phyloP scores from a whole-genome alignment of 2,113 vertebrate genomes.

The Hippopotamus amphibius region DNA sequence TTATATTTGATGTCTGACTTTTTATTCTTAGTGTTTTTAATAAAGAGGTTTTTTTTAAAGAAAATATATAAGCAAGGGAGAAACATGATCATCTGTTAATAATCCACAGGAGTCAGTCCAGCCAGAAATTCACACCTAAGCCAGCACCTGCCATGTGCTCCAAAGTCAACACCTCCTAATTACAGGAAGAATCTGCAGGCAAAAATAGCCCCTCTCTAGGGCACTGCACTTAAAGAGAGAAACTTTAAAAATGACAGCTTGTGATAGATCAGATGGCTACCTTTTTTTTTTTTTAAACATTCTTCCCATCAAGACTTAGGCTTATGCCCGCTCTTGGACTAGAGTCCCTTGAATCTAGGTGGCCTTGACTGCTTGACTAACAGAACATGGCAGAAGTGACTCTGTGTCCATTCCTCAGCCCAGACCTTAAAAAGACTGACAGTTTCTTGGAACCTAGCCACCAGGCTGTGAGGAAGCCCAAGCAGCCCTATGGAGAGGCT shows the following conservation, averaged over 20 bases:
- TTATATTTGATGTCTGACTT: not conserved
- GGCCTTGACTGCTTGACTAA: not conserved
- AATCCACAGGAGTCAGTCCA: not conserved
- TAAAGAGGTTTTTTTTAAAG: not conserved
- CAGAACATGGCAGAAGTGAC: not conserved
- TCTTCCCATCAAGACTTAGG: not conserved
- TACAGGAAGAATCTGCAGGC: not conserved
- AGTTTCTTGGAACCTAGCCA: not conserved
- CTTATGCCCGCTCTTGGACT: not conserved
- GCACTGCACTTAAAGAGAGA: not conserved
- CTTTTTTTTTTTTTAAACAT: not conserved
- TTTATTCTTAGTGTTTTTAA: constrained; percentile 14
- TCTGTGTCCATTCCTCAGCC: not conserved
- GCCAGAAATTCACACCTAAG: not conserved
- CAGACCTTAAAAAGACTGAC: not conserved
- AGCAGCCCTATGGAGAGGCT: not conserved
- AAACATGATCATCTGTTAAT: not conserved
- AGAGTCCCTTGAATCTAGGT: not conserved
- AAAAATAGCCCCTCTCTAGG: not conserved
- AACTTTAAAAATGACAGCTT: not conserved
- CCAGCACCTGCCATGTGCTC: not conserved
- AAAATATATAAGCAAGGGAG: not conserved
- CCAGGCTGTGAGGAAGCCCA: not conserved
- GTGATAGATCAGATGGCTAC: not conserved
- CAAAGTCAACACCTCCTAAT: not conserved